A percentile compares a stretch with the other conserved stretches of the same genome.
Conservation (phyloP, 2,888 invertebrate genomes). For the Calameuta pallipes region DNA sequence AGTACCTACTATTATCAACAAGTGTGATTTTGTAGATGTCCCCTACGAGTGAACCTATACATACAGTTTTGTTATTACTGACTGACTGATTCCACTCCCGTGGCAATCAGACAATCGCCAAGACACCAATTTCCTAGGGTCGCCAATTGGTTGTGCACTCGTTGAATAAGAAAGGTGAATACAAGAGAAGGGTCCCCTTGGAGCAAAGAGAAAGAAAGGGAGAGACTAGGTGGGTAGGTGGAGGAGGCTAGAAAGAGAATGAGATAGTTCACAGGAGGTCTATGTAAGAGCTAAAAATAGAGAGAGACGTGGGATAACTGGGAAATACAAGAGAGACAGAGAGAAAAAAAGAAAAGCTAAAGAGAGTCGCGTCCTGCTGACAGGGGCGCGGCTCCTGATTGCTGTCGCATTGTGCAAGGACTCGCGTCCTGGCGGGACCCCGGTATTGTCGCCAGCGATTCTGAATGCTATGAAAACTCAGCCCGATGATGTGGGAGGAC, state of each 20-base stretch:
- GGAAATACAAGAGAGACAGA: not conserved
- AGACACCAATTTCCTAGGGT: not conserved
- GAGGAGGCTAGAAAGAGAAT: conserved; percentile 24
- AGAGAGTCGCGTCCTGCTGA: conserved; percentile 48
- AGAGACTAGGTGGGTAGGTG: conserved; percentile 35
- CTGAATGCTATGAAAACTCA: conserved; percentile 38
- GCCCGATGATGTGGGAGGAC: conserved; percentile 51
- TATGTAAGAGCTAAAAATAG: not conserved
- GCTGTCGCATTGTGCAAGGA: conserved; percentile 63
- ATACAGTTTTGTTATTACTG: not conserved
- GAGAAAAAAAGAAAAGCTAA: conserved; percentile 28
- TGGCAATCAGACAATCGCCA: not conserved
- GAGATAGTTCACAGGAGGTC: not conserved
- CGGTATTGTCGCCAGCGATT: conserved; percentile 46
- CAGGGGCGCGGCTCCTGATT: conserved; percentile 64
- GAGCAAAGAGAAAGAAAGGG: conserved; percentile 14
- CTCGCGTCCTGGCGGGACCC: conserved; percentile 44
- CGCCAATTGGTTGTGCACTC: not conserved
- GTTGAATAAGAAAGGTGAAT: not conserved
- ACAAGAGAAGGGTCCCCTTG: not conserved
- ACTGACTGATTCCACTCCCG: not conserved
- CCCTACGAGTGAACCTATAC: not conserved
- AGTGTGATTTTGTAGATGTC: not conserved
- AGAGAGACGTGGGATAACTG: not conserved
- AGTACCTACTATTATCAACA: not conserved